Evolutionary conservation across 2,797 vertebrate genomes (phyloP).

Genomic region (Liasis olivaceus): DNA sequence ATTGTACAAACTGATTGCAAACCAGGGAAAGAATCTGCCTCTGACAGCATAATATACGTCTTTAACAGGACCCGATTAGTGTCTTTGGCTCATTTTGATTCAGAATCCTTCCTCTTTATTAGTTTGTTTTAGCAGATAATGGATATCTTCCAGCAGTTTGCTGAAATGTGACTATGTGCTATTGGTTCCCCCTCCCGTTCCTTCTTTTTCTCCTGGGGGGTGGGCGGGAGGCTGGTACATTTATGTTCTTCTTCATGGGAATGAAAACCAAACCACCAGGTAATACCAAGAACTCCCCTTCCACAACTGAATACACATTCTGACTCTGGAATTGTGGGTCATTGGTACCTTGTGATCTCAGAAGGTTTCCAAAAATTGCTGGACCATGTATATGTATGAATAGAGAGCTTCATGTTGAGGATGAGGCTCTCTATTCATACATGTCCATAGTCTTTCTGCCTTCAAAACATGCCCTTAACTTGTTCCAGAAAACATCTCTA

Average conservation of each 20-base stretch:
- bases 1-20: slow-evolving; percentile 51
- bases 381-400: too few species aligned
- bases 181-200: too few species aligned
- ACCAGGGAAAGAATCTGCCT: background rate
- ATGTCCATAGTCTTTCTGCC: too few species aligned
- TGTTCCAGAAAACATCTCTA: background rate
- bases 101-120: background rate
- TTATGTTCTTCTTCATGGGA: background rate
- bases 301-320: too few species aligned
- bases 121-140: background rate
- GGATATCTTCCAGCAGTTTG: background rate
- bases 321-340: too few species aligned
- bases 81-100: background rate
- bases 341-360: too few species aligned
- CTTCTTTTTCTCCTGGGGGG: too few species aligned
- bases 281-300: background rate
- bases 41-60: slow-evolving; percentile 15
- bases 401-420: too few species aligned
- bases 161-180: background rate
- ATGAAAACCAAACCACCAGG: background rate
- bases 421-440: too few species aligned
- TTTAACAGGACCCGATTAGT: slow-evolving; percentile 8
- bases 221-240: too few species aligned
- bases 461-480: too few species aligned
- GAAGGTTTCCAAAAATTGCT: too few species aligned